Evolutionary conservation across 2,113 vertebrate species (phyloP).

Genomic region (Rhabdornis inornatus): DNA sequence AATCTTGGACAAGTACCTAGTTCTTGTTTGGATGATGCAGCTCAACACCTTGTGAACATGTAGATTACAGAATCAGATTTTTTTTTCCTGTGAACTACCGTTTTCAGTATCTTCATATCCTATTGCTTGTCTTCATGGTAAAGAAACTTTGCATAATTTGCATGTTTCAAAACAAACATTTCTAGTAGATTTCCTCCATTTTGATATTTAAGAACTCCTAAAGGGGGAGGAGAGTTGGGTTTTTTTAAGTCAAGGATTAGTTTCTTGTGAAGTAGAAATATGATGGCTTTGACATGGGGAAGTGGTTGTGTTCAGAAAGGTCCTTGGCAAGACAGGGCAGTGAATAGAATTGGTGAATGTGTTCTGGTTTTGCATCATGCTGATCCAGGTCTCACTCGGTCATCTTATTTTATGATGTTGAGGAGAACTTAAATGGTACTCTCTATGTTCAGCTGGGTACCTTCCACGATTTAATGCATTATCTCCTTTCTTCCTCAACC

Average conservation of each 20-base stretch:
- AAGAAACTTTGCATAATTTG: background rate
- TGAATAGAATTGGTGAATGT: background rate
- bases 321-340: background rate
- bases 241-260: background rate
- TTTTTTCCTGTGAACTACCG: background rate
- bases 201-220: background rate
- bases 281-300: background rate
- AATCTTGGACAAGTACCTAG: slow-evolving; percentile 57
- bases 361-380: background rate
- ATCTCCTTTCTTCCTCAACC: background rate
- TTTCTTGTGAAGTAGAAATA: background rate
- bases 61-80: slow-evolving; percentile 48
- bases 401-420: background rate
- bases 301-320: background rate
- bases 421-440: background rate
- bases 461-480: background rate
- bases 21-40: slow-evolving; percentile 52
- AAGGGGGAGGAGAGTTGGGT: background rate
- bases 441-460: background rate
- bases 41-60: slow-evolving; percentile 59
- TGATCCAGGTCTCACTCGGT: background rate
- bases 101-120: slow-evolving; percentile 6
- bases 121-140: background rate
- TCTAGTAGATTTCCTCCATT: background rate
- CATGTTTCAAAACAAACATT: background rate